phyloP scores from a whole-genome alignment of 1,140 invertebrate genomes.

The Ceratina calcarata region DNA sequence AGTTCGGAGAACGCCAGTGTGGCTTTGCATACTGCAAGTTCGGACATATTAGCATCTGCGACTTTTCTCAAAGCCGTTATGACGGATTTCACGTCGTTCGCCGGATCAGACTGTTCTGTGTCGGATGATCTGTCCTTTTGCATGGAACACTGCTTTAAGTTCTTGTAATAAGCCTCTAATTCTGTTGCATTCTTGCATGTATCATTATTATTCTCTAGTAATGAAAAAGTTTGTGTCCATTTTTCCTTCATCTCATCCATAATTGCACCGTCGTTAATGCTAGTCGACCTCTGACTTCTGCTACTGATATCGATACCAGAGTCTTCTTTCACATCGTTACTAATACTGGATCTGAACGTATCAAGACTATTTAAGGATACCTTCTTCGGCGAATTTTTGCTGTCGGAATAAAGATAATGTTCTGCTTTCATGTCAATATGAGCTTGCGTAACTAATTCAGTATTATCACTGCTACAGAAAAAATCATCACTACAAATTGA shows the following conservation, averaged over 20 bases:
- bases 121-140: slow-evolving; percentile 15
- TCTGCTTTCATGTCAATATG: neutral
- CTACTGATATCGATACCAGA: slow-evolving; percentile 61
- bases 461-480: neutral
- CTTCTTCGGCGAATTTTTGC: slow-evolving; percentile 1
- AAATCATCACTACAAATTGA: neutral
- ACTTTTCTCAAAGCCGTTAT: neutral
- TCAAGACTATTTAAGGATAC: neutral
- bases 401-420: no score
- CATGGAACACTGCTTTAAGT: slow-evolving; percentile 51
- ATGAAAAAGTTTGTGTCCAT: slow-evolving; percentile 13
- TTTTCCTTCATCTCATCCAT: slow-evolving; percentile 24
- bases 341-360: slow-evolving; percentile 47
- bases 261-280: slow-evolving; percentile 6
- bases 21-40: neutral
- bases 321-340: slow-evolving; percentile 66
- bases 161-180: slow-evolving; percentile 53
- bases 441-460: neutral
- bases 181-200: slow-evolving; percentile 27
- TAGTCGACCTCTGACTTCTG: slow-evolving; percentile 37
- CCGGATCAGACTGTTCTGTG: neutral
- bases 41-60: neutral
- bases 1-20: neutral
- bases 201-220: neutral
- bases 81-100: neutral